Evolutionary conservation across 2,888 invertebrate genomes (phyloP).

Genomic region (Coelopa pilipes): DNA sequence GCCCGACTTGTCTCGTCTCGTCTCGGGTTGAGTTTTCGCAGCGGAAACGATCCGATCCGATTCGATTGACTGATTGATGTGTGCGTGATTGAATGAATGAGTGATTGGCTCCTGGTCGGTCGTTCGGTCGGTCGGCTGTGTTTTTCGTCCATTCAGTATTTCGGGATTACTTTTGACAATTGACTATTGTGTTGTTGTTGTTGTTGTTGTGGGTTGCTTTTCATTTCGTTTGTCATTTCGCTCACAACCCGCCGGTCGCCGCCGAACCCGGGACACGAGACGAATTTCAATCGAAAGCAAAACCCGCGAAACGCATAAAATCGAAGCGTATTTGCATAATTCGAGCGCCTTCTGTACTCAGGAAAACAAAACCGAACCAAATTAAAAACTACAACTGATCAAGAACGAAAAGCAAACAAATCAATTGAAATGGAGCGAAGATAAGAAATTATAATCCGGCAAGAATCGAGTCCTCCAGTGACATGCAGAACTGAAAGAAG

Average conservation of each 20-base stretch:
- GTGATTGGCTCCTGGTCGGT: neutral
- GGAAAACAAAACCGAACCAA: neutral
- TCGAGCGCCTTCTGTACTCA: neutral
- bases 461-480: no score
- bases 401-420: neutral
- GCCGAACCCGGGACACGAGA: neutral
- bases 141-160: neutral
- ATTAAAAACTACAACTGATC: neutral
- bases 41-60: neutral
- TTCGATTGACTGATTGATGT: neutral
- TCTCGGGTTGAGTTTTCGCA: neutral
- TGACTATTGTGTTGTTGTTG: slow-evolving; percentile 38
- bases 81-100: neutral
- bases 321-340: slow-evolving; percentile 10
- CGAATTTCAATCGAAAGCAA: slow-evolving; percentile 18
- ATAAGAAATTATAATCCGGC: no score
- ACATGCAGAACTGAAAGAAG: no score
- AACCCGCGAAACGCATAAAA: neutral
- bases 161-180: no score
- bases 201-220: neutral
- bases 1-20: neutral
- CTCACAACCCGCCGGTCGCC: neutral
- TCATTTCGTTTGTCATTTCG: slow-evolving; percentile 24
- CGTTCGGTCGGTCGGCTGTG: neutral
- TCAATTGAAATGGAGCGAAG: neutral